Evolutionary conservation across 2,113 vertebrate genomes (phyloP).

Genomic region (Neotoma lepida): DNA sequence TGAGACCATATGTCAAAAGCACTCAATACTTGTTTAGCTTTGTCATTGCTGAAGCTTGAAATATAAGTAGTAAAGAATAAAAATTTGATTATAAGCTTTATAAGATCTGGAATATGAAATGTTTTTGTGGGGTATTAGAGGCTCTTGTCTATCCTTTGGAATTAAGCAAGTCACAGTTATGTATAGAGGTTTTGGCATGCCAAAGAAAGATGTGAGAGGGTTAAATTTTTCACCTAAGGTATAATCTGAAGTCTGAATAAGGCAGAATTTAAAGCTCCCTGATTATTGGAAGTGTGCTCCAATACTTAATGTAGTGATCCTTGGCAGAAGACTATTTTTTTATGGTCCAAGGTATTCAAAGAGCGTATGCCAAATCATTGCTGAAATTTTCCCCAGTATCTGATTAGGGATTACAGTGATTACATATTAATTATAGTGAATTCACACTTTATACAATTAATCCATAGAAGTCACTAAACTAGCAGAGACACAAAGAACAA

Average conservation of each 20-base stretch:
- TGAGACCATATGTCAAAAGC: neutral
- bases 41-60: neutral
- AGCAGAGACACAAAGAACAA: neutral
- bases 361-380: neutral
- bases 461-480: neutral
- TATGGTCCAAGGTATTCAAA: neutral
- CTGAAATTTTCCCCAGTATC: neutral
- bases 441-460: neutral
- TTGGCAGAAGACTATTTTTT: neutral
- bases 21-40: neutral
- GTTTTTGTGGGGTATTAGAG: neutral
- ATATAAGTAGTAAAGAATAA: neutral
- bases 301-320: neutral
- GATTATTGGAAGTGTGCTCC: too few relatives aligned
- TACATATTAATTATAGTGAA: neutral
- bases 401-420: neutral
- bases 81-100: neutral
- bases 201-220: neutral
- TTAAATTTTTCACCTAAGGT: neutral
- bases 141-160: neutral
- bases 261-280: neutral
- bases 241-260: neutral
- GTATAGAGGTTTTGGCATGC: neutral
- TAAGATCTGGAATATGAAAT: neutral
- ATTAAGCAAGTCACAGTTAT: neutral